Conservation (phyloP, 2,797 vertebrate genomes). For the Bovichtus variegatus region DNA sequence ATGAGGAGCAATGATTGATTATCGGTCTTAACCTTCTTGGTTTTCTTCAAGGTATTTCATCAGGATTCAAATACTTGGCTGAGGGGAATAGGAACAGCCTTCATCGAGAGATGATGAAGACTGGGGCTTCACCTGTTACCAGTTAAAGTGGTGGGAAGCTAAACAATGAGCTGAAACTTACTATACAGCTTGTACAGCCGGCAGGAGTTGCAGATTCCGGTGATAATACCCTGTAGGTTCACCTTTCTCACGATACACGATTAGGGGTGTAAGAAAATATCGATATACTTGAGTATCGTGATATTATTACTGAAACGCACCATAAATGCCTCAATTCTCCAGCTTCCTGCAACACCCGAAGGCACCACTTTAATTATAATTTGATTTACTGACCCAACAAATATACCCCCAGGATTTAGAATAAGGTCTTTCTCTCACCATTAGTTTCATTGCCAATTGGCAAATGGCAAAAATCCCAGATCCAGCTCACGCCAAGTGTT, state of each 20-base stretch:
- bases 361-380: conserved; percentile 39
- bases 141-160: too few species aligned
- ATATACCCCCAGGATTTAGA: conserved; percentile 34
- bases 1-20: conserved; percentile 30
- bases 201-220: too few species aligned
- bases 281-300: too few species aligned
- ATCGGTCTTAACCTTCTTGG: not conserved
- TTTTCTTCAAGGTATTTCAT: not conserved
- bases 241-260: too few species aligned
- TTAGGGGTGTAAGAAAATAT: too few species aligned
- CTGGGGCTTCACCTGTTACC: too few species aligned
- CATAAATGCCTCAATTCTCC: not conserved
- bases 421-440: conserved; percentile 22
- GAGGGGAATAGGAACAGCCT: not conserved
- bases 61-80: not conserved
- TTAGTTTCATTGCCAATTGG: conserved; percentile 43
- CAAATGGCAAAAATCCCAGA: conserved; percentile 57
- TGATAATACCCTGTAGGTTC: too few species aligned
- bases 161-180: too few species aligned
- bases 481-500: not conserved
- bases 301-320: not conserved
- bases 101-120: not conserved
- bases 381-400: conserved; percentile 47
- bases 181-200: too few species aligned
- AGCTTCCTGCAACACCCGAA: not conserved